Base-by-base conservation (phyloP, 2,888 invertebrate genomes). In the Caenorhabditis sulstoni region DNA sequence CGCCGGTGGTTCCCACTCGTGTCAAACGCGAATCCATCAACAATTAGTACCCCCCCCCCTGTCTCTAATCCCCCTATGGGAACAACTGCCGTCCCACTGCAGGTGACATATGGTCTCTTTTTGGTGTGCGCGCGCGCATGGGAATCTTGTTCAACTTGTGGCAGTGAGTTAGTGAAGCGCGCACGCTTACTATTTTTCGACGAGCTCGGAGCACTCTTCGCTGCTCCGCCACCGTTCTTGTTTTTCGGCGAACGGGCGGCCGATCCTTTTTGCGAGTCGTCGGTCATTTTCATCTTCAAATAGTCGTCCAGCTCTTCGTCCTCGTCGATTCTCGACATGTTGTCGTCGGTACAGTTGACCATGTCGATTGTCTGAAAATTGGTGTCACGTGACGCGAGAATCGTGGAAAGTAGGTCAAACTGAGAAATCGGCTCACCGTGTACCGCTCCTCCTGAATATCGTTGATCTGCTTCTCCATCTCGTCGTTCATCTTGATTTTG, bases 291-390 rank as follows among this genome's bases (percentile, higher is more conserved):
- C 73, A 71, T 71, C 22, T 71, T 75, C 61, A 80, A 41, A 65
- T 80, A 80, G 35, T 75, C 80, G 45, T 80, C 80, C 29, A 80
- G 20, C 29, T 86, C 87, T n/a, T 87, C 87, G 20, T 84, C 85
- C 18, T 78, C 84, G 22, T 82, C 85, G 20, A 81, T 70, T 35
- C 66, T 75, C 3, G 66, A 79, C 47, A 81, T 22, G 55, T 66
- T 78, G 11, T 67, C 58, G 11, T 81, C 70, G 1, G 74, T 76
- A 0, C 79, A 77, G 37, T 79, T 81, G 14, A 88, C 76, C 68
- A 87, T 83, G n/a, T 86, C 86, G 23, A 87, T 67, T 14, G 71
- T 71, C 71, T 71, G 41, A 41, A 64, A 62, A 55, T 9, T n/a
- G n/a, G n/a, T n/a, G n/a, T n/a, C n/a, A n/a, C n/a, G n/a, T n/a